phyloP scores from a whole-genome alignment of 30 jellyfish, hydroid and myxozoan genomes.

The Catostylus mosaicus region DNA sequence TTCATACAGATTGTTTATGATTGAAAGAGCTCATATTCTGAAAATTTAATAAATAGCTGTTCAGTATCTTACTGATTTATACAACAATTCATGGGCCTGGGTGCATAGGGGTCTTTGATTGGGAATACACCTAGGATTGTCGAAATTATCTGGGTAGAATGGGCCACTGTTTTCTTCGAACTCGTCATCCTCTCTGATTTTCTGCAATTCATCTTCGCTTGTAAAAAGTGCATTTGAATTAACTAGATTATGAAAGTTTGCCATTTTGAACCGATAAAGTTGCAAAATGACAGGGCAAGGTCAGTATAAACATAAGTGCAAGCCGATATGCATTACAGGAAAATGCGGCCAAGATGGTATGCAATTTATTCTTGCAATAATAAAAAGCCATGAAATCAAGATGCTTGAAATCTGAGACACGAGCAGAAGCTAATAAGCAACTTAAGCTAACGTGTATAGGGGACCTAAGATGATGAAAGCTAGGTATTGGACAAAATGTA shows the following conservation, averaged over 20 bases:
- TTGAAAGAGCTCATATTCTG: neutral
- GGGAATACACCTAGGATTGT: too few relatives aligned
- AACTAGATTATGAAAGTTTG: too few relatives aligned
- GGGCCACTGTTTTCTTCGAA: too few relatives aligned
- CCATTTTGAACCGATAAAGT: too few relatives aligned
- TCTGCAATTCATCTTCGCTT: too few relatives aligned
- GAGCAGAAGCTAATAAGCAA: constrained; percentile 10
- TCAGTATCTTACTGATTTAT: neutral
- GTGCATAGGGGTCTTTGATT: neutral
- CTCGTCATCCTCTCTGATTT: too few relatives aligned
- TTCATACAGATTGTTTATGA: neutral
- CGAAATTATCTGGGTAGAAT: too few relatives aligned
- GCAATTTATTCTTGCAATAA: neutral
- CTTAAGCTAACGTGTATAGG: constrained; percentile 10
- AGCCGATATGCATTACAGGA: neutral
- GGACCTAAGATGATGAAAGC: too few relatives aligned
- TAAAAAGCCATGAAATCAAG: neutral
- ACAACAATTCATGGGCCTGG: too few relatives aligned
- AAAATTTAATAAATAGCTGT: neutral
- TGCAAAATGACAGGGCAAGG: neutral
- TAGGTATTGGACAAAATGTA: too few relatives aligned
- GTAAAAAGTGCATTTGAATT: too few relatives aligned
- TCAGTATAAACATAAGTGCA: neutral
- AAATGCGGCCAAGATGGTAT: constrained; percentile 15
- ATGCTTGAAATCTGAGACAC: constrained; percentile 9